These are phyloP conservation scores for Regulus satrapa DNA, from an alignment of 2,113 vertebrate genomes.

Conservation along the genomic window DNA sequence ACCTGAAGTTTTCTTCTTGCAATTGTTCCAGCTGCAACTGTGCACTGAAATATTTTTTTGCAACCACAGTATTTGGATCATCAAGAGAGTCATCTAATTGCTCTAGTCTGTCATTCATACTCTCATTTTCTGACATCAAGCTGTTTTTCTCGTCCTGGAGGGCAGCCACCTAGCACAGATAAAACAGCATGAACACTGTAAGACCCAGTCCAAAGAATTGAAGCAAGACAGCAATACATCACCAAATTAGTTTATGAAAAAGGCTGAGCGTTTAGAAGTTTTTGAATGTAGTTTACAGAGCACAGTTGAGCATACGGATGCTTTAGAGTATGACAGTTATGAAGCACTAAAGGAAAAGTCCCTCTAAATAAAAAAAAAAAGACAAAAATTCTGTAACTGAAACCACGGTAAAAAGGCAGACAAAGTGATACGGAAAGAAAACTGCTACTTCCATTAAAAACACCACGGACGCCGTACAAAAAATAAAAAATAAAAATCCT, in stretches of 20 bases:
- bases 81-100: constrained; percentile 89
- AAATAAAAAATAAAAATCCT: too few species aligned
- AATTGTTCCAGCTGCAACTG: constrained; percentile 89
- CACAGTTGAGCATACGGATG: constrained; percentile 23
- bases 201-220: background rate
- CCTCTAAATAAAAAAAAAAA: background rate
- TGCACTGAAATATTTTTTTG: constrained; percentile 87
- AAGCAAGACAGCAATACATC: background rate
- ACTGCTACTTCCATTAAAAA: background rate
- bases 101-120: constrained; percentile 90
- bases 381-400: background rate
- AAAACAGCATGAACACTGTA: background rate
- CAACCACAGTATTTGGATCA: constrained; percentile 84
- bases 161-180: constrained; percentile 81
- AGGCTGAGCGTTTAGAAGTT: background rate
- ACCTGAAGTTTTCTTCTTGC: constrained; percentile 98
- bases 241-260: constrained; percentile 34
- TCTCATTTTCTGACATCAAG: constrained; percentile 90
- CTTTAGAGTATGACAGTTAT: constrained; percentile 27
- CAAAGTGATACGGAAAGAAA: background rate
- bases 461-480: background rate
- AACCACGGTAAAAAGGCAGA: background rate
- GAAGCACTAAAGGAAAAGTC: constrained; percentile 7
- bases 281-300: constrained; percentile 10
- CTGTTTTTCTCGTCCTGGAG: constrained; percentile 94